Percentiles rank a stretch among this genome's conserved stretches.
Evolutionary conservation across 2,797 vertebrate genomes (phyloP).

Genomic region (Peromyscus melanophrys): DNA sequence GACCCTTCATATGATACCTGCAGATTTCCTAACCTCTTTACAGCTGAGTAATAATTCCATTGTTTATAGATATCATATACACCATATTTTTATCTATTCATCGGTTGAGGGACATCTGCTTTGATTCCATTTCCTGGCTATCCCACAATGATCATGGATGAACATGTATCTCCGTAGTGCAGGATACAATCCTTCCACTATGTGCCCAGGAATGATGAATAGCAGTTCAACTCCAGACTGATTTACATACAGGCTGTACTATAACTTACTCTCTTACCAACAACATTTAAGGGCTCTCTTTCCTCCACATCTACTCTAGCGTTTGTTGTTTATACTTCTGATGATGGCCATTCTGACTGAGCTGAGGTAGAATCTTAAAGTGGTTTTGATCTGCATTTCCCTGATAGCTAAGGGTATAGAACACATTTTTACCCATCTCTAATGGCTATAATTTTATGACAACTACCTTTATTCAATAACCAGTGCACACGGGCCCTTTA

Average conservation of each 20-base stretch:
- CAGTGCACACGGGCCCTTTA: background rate
- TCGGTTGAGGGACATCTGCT: background rate
- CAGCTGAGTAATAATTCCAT: background rate
- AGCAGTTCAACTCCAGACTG: background rate
- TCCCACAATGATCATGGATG: background rate
- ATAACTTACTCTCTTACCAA: background rate
- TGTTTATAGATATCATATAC: background rate
- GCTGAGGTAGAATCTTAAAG: background rate
- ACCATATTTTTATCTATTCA: background rate
- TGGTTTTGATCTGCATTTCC: background rate
- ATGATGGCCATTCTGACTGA: background rate
- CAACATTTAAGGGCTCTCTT: background rate
- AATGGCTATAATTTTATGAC: background rate
- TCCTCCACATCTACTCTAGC: background rate
- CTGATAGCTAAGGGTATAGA: background rate
- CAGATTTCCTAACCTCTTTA: background rate
- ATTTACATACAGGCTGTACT: background rate
- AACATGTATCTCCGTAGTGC: background rate
- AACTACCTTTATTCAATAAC: background rate
- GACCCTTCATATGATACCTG: background rate
- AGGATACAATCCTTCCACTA: background rate
- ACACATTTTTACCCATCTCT: background rate
- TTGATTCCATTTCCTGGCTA: background rate
- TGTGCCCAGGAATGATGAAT: background rate
- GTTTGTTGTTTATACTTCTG: background rate